phyloP scores from a whole-genome alignment of 2,888 invertebrate species.

The Metalampra italica region DNA sequence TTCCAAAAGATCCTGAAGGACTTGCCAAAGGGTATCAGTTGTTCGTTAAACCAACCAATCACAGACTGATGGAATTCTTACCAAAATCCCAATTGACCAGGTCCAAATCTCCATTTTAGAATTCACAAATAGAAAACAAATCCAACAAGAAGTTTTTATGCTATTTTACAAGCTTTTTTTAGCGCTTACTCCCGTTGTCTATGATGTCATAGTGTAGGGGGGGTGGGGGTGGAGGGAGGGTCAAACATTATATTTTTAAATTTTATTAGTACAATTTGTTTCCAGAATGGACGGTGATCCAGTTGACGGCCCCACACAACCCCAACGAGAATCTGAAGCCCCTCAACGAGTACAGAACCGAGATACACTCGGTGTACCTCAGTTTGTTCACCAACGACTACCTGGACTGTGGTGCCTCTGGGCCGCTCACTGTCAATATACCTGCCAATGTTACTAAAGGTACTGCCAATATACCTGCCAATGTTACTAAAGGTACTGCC shows the following conservation, averaged over 20 bases:
- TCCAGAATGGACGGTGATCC: slow-evolving; percentile 81
- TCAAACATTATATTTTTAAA: no score
- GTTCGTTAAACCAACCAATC: no score
- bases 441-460: slow-evolving; percentile 63
- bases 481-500: slow-evolving; percentile 55
- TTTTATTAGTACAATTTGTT: slow-evolving; percentile 19
- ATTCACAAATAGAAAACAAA: no score
- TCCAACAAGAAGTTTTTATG: no score
- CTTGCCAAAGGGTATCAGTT: slow-evolving; percentile 57
- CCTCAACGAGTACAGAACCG: slow-evolving; percentile 43
- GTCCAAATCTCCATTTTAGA: no score
- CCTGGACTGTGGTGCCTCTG: slow-evolving; percentile 30
- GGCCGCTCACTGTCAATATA: slow-evolving; percentile 54
- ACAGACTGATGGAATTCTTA: no score
- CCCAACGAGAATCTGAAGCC: slow-evolving; percentile 64
- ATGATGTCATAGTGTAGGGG: no score
- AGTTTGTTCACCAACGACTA: slow-evolving; percentile 61
- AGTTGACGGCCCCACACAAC: slow-evolving; percentile 74
- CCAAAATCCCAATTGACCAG: no score
- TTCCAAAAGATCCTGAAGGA: slow-evolving; percentile 57
- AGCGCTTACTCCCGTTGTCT: no score
- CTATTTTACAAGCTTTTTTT: no score
- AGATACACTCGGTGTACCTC: slow-evolving; percentile 53
- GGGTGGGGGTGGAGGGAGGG: no score
- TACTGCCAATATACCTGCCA: slow-evolving; percentile 20